Percentiles rank a stretch among this genome's conserved stretches.
Evolutionary conservation across 2,797 vertebrate genomes (phyloP).

Genomic region (Lutjanus campechanus): DNA sequence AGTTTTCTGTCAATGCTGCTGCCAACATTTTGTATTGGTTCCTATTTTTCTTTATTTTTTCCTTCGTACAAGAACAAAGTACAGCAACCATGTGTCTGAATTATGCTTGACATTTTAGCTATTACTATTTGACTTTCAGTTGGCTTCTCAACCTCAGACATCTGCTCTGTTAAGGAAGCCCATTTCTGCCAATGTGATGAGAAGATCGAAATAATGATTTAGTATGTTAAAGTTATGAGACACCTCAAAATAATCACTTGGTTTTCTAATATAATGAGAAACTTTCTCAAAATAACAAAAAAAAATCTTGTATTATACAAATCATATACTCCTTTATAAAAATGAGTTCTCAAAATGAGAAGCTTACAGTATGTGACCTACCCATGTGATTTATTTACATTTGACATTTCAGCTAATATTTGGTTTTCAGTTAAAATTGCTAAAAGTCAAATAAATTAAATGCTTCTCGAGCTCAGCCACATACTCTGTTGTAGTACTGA

Average conservation of each 20-base stretch:
- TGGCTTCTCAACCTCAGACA: neutral
- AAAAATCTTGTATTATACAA: no score
- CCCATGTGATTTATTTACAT: conserved; percentile 29
- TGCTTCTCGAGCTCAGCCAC: neutral
- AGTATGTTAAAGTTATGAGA: no score
- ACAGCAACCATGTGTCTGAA: conserved; percentile 25
- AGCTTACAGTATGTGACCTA: neutral
- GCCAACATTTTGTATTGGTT: conserved; percentile 1
- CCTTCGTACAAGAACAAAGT: no score
- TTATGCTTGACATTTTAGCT: conserved; percentile 11
- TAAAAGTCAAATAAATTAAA: no score
- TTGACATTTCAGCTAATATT: conserved; percentile 13
- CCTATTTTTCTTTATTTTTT: neutral
- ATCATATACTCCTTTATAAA: no score
- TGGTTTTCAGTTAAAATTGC: neutral
- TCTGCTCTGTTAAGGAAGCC: neutral
- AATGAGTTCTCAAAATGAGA: no score
- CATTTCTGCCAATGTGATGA: no score
- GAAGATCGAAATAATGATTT: no score
- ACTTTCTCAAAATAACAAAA: no score
- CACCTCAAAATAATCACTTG: no score
- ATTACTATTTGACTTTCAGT: neutral
- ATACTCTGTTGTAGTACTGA: neutral
- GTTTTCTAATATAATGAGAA: no score
- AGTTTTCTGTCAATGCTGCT: neutral